phyloP scores from a whole-genome alignment of 2,113 vertebrate genomes.

The Merops nubicus region DNA sequence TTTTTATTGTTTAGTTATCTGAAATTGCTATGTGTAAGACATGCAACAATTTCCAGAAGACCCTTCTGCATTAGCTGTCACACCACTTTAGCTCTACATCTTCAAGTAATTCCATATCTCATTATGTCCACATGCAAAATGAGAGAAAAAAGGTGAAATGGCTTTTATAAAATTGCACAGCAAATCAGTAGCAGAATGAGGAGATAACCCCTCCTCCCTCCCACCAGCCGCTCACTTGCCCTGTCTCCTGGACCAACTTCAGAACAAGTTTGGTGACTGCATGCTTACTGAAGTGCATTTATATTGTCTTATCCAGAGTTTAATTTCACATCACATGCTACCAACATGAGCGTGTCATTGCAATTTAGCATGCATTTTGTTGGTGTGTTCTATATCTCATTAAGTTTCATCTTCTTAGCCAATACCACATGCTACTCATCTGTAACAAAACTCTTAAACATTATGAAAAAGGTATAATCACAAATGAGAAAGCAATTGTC shows the following conservation, averaged over 20 bases:
- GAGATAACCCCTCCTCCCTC: background rate
- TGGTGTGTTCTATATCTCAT: slow-evolving; percentile 54
- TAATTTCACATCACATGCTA: slow-evolving; percentile 32
- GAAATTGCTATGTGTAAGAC: background rate
- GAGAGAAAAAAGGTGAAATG: background rate
- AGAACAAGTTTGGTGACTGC: background rate
- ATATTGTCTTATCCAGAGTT: slow-evolving; percentile 44
- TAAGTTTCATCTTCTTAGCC: slow-evolving; percentile 54
- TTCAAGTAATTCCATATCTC: background rate
- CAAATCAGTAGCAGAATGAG: background rate
- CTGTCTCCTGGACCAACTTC: background rate
- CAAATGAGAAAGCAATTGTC: background rate
- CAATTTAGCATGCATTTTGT: slow-evolving; percentile 58
- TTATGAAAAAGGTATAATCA: slow-evolving; percentile 39
- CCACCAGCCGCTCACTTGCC: background rate
- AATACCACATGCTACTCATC: slow-evolving; percentile 24
- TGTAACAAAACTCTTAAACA: slow-evolving; percentile 47
- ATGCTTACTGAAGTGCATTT: background rate
- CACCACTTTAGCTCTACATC: background rate
- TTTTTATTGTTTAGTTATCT: slow-evolving; percentile 19
- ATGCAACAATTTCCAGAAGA: background rate
- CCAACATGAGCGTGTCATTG: slow-evolving; percentile 34
- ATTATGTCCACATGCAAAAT: background rate
- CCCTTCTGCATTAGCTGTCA: background rate
- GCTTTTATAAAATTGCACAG: background rate